A percentile compares a stretch with the other conserved stretches of the same genome.
Conservation (phyloP, 2,113 vertebrate species). For the Myotis brandtii region DNA sequence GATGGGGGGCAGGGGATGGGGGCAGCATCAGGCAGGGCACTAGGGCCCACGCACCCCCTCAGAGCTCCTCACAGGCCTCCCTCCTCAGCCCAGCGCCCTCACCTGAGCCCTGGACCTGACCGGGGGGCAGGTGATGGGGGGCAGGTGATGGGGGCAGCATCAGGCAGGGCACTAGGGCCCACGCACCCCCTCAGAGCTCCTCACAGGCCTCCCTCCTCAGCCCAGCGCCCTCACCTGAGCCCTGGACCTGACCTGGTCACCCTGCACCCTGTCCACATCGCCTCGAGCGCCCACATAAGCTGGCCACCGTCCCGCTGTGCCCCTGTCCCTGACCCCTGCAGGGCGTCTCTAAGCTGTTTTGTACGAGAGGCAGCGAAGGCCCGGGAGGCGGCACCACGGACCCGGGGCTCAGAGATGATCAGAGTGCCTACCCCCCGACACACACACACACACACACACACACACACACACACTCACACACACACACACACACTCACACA, state of each 20-base stretch:
- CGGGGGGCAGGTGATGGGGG: too few relatives aligned
- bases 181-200: neutral
- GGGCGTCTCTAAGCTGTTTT: neutral
- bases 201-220: neutral
- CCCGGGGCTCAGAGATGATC: neutral
- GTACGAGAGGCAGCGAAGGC: too few relatives aligned
- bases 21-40: neutral
- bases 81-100: neutral
- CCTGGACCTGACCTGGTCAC: neutral
- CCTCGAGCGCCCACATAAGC: too few relatives aligned
- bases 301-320: neutral
- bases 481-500: accelerated
- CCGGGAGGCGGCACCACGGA: neutral
- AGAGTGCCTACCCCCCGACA: accelerated
- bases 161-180: neutral
- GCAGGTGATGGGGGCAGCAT: neutral
- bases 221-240: neutral
- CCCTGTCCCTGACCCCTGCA: neutral
- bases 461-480: accelerated
- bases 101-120: neutral
- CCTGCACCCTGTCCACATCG: neutral
- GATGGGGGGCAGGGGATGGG: too few relatives aligned
- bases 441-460: too few relatives aligned
- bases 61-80: neutral
- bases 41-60: neutral